Evolutionary conservation across 2,797 vertebrate genomes (phyloP), one percentile per base, ranked within the genome.

Genomic region (Pachyuromys duprasi): DNA sequence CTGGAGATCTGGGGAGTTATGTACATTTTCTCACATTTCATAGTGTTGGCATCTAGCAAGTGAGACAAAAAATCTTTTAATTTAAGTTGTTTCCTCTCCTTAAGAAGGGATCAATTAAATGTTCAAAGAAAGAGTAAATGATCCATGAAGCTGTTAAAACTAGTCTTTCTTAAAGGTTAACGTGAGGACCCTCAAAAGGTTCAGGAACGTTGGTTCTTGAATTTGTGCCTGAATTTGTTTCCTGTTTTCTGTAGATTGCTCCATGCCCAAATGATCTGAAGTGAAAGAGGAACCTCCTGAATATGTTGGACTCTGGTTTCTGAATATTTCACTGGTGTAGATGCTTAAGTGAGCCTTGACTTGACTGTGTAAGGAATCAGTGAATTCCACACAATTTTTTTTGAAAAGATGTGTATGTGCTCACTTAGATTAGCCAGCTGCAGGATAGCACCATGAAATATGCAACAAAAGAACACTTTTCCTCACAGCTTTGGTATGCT

Each of bases 401-500:
- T 28, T 22, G 84, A 94, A 74, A 93, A 96, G 1, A 57, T 62
- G 26, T 49, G 60, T 28, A 90, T 69, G 57, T 80, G 96, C 87
- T 97, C 90, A 74, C 92, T 97, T 94, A 97, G 93, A 96, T 89
- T 96, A 96, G 93, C 96, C 97, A 96, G 72, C 45, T 83, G 80
- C 90, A 94, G 87, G 90, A 96, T 55, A 95, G 87, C 53, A 79
- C 84, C 86, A 96, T 89, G 92, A 95, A 95, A 60, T 36, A 95
- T 95, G 96, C 93, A 89, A 76, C 94, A 96, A 94, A 95, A 95
- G 92, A 96, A 91, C 90, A 92, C 89, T 96, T 94, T 97, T 97
- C 92, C 91, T 98, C 97, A 96, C 92, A 97, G 94, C 96, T 98
- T 97, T 96, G 92, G 93, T 98, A 97, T 98, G 98, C 98, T 95